phyloP scores from a whole-genome alignment of 2,797 vertebrate genomes.

The Catharus ustulatus region DNA sequence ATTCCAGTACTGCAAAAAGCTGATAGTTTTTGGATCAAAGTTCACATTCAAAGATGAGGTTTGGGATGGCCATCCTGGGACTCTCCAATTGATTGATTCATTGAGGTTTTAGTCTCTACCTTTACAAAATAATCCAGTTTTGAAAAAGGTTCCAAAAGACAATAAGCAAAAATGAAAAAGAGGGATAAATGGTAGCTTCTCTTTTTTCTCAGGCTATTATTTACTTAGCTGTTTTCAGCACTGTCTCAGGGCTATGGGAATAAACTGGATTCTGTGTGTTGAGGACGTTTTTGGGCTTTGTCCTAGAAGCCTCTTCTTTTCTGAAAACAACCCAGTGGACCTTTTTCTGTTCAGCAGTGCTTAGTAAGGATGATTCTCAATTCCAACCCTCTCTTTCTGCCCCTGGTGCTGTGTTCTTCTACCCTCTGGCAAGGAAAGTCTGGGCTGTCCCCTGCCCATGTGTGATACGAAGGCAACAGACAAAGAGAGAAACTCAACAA shows the following conservation, averaged over 20 bases:
- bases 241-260: background rate
- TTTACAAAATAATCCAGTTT: background rate
- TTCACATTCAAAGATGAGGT: background rate
- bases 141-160: background rate
- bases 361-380: background rate
- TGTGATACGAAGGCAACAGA: background rate
- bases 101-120: background rate
- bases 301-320: background rate
- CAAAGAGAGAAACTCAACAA: background rate
- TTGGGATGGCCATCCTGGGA: background rate
- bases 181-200: background rate
- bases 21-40: background rate
- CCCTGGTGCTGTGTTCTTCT: rapidly evolving
- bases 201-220: background rate
- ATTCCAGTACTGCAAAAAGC: background rate
- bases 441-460: background rate
- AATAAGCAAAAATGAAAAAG: background rate
- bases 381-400: background rate
- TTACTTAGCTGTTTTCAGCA: background rate
- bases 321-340: background rate
- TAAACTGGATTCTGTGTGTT: background rate
- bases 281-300: background rate
- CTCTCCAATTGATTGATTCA: background rate
- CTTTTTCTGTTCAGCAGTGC: background rate
- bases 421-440: background rate